Conservation (phyloP, 2,113 vertebrate genomes). For the Amphiprion ocellaris region DNA sequence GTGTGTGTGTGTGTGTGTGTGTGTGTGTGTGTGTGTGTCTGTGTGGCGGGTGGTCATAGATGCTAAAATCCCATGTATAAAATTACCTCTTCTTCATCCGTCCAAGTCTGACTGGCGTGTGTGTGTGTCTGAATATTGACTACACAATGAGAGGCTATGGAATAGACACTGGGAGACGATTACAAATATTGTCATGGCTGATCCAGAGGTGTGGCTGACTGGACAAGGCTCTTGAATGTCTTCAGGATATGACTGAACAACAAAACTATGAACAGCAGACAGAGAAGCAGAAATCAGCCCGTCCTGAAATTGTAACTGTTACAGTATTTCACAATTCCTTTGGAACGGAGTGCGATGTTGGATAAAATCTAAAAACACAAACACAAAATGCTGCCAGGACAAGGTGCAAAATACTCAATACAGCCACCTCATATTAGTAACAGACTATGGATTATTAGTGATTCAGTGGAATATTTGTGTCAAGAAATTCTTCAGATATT, state of each 20-base stretch:
- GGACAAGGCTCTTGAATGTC: background rate
- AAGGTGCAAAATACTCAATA: no score
- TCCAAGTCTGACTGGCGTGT: background rate
- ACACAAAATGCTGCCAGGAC: no score
- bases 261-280: background rate
- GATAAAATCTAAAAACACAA: no score
- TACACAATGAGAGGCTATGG: background rate
- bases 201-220: constrained; percentile 12
- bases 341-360: no score
- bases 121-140: constrained; percentile 11
- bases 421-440: no score
- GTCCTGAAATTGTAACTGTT: background rate
- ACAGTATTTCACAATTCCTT: background rate
- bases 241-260: background rate
- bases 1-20: background rate
- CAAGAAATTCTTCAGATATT: no score
- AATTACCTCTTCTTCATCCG: background rate
- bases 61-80: constrained; percentile 28
- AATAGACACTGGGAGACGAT: background rate
- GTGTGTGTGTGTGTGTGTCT: background rate
- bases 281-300: background rate
- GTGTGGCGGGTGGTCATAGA: background rate
- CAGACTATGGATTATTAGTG: no score
- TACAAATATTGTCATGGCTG: background rate
- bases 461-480: no score